These are phyloP conservation scores for Petrolisthes manimaculis DNA, from an alignment of 2,888 invertebrate species.

Conservation along the genomic window DNA sequence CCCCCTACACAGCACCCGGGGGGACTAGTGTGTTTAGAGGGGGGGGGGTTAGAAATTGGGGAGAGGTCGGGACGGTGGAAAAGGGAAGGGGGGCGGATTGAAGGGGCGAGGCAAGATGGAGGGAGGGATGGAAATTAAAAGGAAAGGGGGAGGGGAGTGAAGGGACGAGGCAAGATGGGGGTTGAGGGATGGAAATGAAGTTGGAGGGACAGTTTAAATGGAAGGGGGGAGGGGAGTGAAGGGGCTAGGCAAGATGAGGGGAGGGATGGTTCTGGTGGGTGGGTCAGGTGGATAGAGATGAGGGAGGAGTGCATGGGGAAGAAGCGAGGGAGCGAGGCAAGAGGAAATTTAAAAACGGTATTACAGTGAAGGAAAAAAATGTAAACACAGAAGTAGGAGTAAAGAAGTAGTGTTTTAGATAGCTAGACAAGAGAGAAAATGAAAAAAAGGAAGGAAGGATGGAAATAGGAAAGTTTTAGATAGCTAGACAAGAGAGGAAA, in stretches of 20 bases:
- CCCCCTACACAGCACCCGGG: no score
- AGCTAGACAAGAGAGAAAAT: neutral
- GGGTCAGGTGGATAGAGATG: neutral
- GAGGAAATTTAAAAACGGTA: no score
- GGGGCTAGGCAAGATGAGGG: neutral
- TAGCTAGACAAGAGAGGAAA: neutral
- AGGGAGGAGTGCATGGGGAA: neutral
- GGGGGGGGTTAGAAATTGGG: neutral
- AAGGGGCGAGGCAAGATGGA: neutral
- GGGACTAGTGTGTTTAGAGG: no score
- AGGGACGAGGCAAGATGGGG: neutral
- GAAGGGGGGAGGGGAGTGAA: neutral
- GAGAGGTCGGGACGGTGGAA: neutral
- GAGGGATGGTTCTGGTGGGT: neutral
- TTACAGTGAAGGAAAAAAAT: no score
- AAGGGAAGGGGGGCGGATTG: neutral
- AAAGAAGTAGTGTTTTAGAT: no score
- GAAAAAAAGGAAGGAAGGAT: neutral
- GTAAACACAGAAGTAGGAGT: no score
- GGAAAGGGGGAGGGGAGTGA: neutral
- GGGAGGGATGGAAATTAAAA: neutral
- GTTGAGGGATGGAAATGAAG: neutral
- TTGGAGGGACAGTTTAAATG: no score
- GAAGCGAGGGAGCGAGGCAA: neutral
- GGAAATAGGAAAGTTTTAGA: neutral